Evolutionary conservation across 2,113 vertebrate genomes (phyloP).

Genomic region (Vulpes vulpes): DNA sequence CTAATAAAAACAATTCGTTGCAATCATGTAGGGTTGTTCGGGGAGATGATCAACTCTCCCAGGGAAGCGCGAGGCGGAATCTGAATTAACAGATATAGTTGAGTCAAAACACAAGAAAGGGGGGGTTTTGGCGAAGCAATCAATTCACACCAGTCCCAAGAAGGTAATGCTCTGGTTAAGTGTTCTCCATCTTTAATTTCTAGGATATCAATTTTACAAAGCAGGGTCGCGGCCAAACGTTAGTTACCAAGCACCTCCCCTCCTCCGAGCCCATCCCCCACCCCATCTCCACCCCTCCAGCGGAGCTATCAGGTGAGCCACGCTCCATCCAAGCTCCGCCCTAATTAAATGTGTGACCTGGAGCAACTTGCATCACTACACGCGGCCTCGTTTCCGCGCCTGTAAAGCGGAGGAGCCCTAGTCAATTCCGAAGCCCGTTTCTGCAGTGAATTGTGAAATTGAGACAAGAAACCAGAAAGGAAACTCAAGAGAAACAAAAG

Average conservation of each 20-base stretch:
- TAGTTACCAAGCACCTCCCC: neutral
- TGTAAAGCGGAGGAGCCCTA: neutral
- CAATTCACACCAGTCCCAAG: neutral
- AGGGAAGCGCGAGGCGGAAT: neutral
- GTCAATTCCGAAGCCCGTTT: neutral
- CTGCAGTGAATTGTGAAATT: neutral
- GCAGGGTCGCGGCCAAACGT: neutral
- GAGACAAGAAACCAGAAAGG: neutral
- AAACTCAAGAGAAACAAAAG: constrained; percentile 73
- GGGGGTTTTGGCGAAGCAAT: neutral
- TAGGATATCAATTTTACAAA: neutral
- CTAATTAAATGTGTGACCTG: neutral
- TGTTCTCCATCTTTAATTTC: constrained; percentile 44
- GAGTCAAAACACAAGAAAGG: neutral
- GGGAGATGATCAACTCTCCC: neutral
- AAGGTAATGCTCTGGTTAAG: neutral
- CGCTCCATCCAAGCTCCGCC: neutral
- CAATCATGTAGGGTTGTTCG: neutral
- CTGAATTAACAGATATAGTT: neutral
- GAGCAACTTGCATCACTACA: neutral
- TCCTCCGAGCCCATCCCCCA: neutral
- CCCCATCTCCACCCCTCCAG: neutral
- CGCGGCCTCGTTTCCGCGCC: neutral
- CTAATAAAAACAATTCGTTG: neutral
- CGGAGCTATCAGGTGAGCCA: neutral